These are phyloP conservation scores for Beris morrisii DNA, from an alignment of 2,888 invertebrate genomes.

Conservation along the genomic window DNA sequence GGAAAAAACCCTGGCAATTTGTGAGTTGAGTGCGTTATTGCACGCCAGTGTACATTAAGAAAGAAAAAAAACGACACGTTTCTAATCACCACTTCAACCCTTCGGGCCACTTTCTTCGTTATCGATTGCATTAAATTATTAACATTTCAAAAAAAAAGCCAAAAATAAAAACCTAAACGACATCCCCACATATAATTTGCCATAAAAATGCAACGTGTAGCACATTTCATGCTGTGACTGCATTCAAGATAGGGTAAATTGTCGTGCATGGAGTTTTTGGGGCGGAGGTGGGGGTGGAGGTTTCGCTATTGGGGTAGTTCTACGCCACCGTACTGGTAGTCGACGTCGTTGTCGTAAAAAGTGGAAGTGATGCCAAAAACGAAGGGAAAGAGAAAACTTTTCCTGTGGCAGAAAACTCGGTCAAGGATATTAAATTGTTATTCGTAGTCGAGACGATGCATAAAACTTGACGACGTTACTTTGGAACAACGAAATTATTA, in stretches of 20 bases:
- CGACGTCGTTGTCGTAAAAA: slow-evolving; percentile 28
- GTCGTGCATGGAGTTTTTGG: slow-evolving; percentile 11
- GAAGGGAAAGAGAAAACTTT: slow-evolving; percentile 15
- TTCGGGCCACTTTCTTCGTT: no score
- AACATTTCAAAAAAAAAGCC: no score
- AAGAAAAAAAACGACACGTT: no score
- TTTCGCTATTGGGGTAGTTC: slow-evolving; percentile 2
- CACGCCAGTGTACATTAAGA: no score
- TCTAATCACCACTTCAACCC: no score
- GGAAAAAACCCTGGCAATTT: no score
- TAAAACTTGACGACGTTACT: slow-evolving; percentile 38
- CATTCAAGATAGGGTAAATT: slow-evolving; percentile 21
- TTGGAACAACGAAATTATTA: slow-evolving; percentile 39
- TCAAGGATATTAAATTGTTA: slow-evolving; percentile 40
- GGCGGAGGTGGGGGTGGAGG: slow-evolving; percentile 8
- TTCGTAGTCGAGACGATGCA: slow-evolving; percentile 38
- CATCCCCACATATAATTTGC: slow-evolving; percentile 19
- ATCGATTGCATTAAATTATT: no score
- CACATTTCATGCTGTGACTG: slow-evolving; percentile 24
- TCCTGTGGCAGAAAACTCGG: slow-evolving; percentile 33
- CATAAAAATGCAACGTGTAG: slow-evolving; percentile 30
- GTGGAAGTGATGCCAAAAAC: slow-evolving; percentile 31
- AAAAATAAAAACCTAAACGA: no score
- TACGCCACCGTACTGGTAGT: neutral
- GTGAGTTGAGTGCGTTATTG: no score